phyloP scores from a whole-genome alignment of 2,888 invertebrate genomes.

The Hypena proboscidalis region DNA sequence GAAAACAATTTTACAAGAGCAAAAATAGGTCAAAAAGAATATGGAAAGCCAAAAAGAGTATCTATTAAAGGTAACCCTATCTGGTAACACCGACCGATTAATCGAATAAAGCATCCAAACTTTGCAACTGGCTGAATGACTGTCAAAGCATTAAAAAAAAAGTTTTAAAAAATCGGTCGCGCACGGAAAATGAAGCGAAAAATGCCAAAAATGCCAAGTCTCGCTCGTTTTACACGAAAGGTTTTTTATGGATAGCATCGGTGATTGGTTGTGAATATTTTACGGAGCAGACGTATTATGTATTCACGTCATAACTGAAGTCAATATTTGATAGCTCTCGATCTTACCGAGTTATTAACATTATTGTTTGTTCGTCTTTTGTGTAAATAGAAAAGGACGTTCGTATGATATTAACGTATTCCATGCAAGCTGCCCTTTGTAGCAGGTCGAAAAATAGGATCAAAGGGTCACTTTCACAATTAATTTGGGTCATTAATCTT shows the following conservation, averaged over 20 bases:
- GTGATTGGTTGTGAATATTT: constrained; percentile 68
- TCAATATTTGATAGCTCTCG: constrained; percentile 49
- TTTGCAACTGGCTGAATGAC: constrained; percentile 50
- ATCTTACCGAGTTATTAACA: constrained; percentile 51
- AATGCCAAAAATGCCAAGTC: constrained; percentile 58
- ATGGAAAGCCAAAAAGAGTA: too few relatives aligned
- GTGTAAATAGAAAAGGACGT: constrained; percentile 27
- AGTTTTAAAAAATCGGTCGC: constrained; percentile 29
- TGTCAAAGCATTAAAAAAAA: constrained; percentile 39
- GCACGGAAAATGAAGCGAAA: constrained; percentile 54
- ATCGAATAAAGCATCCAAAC: constrained; percentile 57
- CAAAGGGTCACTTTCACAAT: constrained; percentile 19
- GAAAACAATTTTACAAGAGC: too few relatives aligned
- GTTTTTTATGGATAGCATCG: constrained; percentile 57
- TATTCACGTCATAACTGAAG: constrained; percentile 54
- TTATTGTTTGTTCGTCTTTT: constrained; percentile 49
- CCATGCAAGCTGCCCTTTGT: constrained; percentile 1
- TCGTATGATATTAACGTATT: constrained; percentile 25
- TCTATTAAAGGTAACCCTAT: constrained; percentile 10
- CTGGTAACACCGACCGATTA: constrained; percentile 36
- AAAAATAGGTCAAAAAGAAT: too few relatives aligned
- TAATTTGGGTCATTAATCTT: constrained; percentile 5
- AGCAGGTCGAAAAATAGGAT: constrained; percentile 4
- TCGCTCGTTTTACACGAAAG: constrained; percentile 57
- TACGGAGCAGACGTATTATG: constrained; percentile 56